Evolutionary conservation across 2,113 vertebrate genomes (phyloP), one percentile per base, ranked within the genome.

Genomic region (Crotalus tigris): DNA sequence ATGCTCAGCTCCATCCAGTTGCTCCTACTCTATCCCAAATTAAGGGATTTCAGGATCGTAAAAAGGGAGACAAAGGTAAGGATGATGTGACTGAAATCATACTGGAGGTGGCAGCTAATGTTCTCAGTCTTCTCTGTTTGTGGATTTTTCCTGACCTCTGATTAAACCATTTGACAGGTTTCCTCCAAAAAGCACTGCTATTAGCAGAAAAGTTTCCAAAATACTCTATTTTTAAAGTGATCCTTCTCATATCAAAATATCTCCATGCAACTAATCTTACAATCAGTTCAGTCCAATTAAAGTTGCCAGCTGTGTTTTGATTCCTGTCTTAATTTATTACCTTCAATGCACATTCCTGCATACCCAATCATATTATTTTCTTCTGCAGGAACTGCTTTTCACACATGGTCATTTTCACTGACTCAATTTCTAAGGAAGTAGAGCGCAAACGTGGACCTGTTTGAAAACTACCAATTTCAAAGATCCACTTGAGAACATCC

Each of bases 181-280:
- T 15, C 0, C 64, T 90, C 51, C 33, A 85, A 85, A 12, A 75
- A 29, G 15, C 59, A 59, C 54, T 5, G 24, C 24, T 11, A 13
- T 55, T 85, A 39, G 1, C 0, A 19, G 2, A 81, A 0, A 0
- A 85, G 19, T 44, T 39, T 69, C 59, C 29, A 1, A 85, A 46
- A 44, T 23, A 2, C 29, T 7, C 1, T 23, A n/a, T 44, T 86
- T 44, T 46, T 85, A 39, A 91, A 85, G 7, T 1, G 29, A 19
- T 55, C 24, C 24, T 49, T 49, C 49, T 87, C 91, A 9, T 21
- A 64, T 39, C 19, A 61, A 85, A 46, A 21, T 10, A 23, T 4
- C 17, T 0, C 57, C 23, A 8, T 6, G 87, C 26, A 87, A 53
- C 29, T 58, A 87, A 10, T 24, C 85, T 24, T 21, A 61, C 11